These are phyloP conservation scores for Papilio polytes DNA, from an alignment of 1,140 invertebrate genomes.

Conservation along the genomic window DNA sequence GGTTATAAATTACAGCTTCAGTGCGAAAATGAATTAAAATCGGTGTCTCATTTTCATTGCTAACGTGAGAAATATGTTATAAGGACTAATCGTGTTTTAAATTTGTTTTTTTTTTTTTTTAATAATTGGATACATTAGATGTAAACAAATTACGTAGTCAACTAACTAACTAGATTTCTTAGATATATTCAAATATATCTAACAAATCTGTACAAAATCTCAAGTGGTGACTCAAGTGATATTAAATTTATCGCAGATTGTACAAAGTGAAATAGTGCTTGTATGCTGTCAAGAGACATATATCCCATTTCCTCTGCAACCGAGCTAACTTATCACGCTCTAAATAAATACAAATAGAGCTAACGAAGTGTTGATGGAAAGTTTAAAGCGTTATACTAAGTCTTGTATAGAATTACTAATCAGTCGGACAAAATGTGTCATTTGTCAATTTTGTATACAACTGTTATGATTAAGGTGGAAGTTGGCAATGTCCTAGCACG, in stretches of 20 bases:
- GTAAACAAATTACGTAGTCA: too few relatives aligned
- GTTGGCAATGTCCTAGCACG: background rate
- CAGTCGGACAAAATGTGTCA: background rate
- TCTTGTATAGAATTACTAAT: conserved; percentile 5
- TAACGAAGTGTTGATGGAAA: conserved; percentile 80
- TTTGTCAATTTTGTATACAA: background rate
- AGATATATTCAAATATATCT: too few relatives aligned
- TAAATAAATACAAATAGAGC: conserved; percentile 78
- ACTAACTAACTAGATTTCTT: too few relatives aligned
- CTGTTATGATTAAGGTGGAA: background rate
- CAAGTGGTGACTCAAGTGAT: background rate
- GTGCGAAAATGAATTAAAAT: background rate
- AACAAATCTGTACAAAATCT: background rate
- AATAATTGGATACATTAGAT: background rate
- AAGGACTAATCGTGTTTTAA: background rate
- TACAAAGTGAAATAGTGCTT: background rate
- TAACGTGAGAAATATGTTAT: background rate
- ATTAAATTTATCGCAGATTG: background rate
- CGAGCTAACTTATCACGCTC: conserved; percentile 73
- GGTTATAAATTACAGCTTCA: too few relatives aligned
- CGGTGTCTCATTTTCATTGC: background rate
- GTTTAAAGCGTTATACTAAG: conserved; percentile 54
- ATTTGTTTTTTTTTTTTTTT: background rate
- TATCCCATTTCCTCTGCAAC: conserved; percentile 70
- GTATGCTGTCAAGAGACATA: conserved; percentile 45